phyloP scores from a whole-genome alignment of 2,113 vertebrate genomes.

The Phycodurus eques region DNA sequence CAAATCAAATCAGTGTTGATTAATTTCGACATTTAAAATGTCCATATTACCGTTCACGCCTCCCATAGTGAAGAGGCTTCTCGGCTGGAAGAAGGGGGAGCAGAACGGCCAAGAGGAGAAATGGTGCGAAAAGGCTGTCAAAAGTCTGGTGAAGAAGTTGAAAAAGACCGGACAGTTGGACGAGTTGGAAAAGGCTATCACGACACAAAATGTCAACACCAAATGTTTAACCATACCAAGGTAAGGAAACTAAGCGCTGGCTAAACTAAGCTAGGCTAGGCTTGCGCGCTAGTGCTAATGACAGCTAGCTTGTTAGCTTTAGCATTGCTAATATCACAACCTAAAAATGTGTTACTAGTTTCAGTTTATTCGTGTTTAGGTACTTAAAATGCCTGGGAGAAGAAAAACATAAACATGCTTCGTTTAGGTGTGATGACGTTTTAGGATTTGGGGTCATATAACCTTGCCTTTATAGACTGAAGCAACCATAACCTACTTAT shows the following conservation, averaged over 20 bases:
- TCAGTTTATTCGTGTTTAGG: not conserved
- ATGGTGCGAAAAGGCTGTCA: constrained; percentile 98
- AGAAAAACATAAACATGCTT: no score
- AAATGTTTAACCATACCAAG: constrained; percentile 98
- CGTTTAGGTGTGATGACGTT: not conserved
- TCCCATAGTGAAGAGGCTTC: constrained; percentile 93
- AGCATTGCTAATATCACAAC: constrained; percentile 8
- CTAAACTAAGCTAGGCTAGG: constrained; percentile 19
- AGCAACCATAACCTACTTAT: not conserved
- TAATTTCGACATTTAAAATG: constrained; percentile 67
- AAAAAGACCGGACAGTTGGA: constrained; percentile 97
- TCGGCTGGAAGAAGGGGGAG: constrained; percentile 98
- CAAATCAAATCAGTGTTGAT: not conserved
- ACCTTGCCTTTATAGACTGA: not conserved
- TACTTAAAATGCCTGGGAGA: not conserved
- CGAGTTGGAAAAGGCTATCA: constrained; percentile 95
- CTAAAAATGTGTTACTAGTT: not conserved
- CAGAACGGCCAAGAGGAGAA: constrained; percentile 98
- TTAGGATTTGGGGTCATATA: not conserved
- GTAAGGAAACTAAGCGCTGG: constrained; percentile 57
- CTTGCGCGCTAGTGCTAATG: constrained; percentile 2
- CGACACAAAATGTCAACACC: constrained; percentile 88
- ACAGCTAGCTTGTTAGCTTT: constrained; percentile 34
- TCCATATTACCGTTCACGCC: constrained; percentile 97
- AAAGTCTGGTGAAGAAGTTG: constrained; percentile 96